Evolutionary conservation across 2,888 invertebrate species (phyloP).

Genomic region (Andrena marginata): DNA sequence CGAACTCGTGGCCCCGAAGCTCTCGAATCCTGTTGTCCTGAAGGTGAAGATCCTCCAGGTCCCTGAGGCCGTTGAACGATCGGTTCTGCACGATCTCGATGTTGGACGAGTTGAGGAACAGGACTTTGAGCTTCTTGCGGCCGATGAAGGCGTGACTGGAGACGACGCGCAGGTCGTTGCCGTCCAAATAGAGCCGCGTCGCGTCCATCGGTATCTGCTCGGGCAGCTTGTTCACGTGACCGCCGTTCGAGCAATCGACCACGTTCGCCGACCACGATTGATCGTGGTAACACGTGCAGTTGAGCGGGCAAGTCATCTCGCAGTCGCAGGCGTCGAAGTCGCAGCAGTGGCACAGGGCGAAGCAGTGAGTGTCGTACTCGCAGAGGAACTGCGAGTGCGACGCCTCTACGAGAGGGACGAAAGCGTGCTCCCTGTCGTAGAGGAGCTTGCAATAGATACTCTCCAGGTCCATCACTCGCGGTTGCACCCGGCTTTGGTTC

Average conservation of each 20-base stretch:
- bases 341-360: slow-evolving; percentile 95
- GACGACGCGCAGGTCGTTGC: slow-evolving; percentile 91
- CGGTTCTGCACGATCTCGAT: slow-evolving; percentile 92
- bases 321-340: slow-evolving; percentile 97
- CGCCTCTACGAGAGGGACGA: slow-evolving; percentile 92
- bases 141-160: slow-evolving; percentile 95
- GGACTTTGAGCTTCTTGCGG: slow-evolving; percentile 90
- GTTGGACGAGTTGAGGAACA: slow-evolving; percentile 92
- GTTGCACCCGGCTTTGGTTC: slow-evolving; percentile 92
- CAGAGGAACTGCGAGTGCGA: slow-evolving; percentile 94
- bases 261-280: slow-evolving; percentile 95
- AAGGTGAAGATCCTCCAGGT: slow-evolving; percentile 91
- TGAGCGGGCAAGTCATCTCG: slow-evolving; percentile 95
- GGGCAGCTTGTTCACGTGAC: slow-evolving; percentile 90
- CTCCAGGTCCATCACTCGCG: slow-evolving; percentile 93
- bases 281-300: slow-evolving; percentile 96
- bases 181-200: slow-evolving; percentile 94
- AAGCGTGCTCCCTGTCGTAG: slow-evolving; percentile 91
- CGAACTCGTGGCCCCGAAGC: slow-evolving; percentile 92
- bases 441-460: slow-evolving; percentile 93
- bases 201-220: slow-evolving; percentile 96
- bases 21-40: slow-evolving; percentile 90
- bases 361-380: slow-evolving; percentile 94
- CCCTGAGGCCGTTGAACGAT: slow-evolving; percentile 93
- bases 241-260: slow-evolving; percentile 92